Evolutionary conservation across 1,140 invertebrate genomes (phyloP), one percentile per base, ranked within the genome.

Genomic region (Trichogramma pretiosum): DNA sequence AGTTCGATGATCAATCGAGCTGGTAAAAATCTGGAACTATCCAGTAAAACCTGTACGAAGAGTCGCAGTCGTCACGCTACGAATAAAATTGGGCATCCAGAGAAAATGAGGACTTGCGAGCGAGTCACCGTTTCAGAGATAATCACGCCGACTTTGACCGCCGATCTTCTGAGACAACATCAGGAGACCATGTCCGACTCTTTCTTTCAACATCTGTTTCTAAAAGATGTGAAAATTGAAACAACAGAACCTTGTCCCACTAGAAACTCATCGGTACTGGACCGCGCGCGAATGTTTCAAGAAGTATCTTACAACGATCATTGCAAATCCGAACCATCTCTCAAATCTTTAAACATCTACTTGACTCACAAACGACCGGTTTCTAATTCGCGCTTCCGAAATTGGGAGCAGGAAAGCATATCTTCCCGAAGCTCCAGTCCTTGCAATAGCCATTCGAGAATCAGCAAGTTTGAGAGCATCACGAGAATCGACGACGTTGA

Each of bases 161-260:
- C 67, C 9, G 73, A 75, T 38, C 68, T 76, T 52, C 74, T 79
- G 18, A 74, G 66, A 50, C 66, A 73, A 46, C 74, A 76, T 49
- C 74, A 74, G 44, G 73, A 78, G 49, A 67, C 80, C 13, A 64
- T 77, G 54, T 75, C 76, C 0, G 73, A 84, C 57, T 74, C 74
- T 0, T 85, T 85, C 56, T 85, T 86, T 56, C 82, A 83, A 60
- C 75, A 83, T 63, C 71, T 85, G 19, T 82, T 85, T 51, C 59
- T 84, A 10, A 62, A 77, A 46, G 73, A 78, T 44, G 48, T 66
- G 3, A 56, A 62, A 28, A 51, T 58, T 32, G 48, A 62, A 52
- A 53, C 62, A 3, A 62, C 70, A 3, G 56, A 68, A 50, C 61
- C 53, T 43, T 57, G 55, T 53, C 54, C 58, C 18, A 48, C 68